Base-by-base conservation (phyloP, 2,797 vertebrate species). In the Xyrichtys novacula region DNA sequence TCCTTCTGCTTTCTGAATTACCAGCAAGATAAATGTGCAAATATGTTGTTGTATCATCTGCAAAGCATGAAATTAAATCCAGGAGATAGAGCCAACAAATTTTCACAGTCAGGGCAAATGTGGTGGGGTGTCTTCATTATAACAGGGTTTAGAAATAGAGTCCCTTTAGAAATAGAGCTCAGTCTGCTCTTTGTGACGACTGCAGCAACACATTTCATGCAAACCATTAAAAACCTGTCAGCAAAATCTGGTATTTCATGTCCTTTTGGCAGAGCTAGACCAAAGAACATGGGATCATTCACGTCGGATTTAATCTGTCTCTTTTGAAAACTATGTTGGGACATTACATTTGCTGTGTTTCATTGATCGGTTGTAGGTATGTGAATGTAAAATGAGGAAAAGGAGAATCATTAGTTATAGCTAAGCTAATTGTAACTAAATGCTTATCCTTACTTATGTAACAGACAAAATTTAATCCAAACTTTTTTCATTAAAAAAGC, bases 11-110 rank as follows among this genome's bases (percentile, higher is more conserved):
- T 52, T 58, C 36, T 65, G 60, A 53, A 38, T 43, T 28, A 19
- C 43, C 47, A 59, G 47, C n/a, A 36, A 23, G 39, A 7, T 16
- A 20, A 46, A 44, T 39, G n/a, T 29, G 19, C 29, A 44, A 15
- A 44, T 36, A 7, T 62, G 29, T 28, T 19, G 29, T 52, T 62
- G 23, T 34, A 48, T 53, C 22, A 29, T 20, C 6, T 58, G 22
- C 22, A 61, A 17, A 66, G 50, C 67, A 44, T 52, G 26, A 56
- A 25, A 56, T 64, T 46, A 59, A 64, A 20, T 53, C 34, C 15
- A 20, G 28, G 40, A 50, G 36, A 39, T 15, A 5, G 14, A 11
- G 7, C 44, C 16, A 14, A 46, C 22, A 46, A 15, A 25, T 46
- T 25, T 46, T 16, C 44, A 46, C 44, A 46, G 44, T 25, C 4